A percentile compares a stretch with the other conserved stretches of the same genome.
Conservation (phyloP, 2,888 invertebrate species). For the Seira musarum region DNA sequence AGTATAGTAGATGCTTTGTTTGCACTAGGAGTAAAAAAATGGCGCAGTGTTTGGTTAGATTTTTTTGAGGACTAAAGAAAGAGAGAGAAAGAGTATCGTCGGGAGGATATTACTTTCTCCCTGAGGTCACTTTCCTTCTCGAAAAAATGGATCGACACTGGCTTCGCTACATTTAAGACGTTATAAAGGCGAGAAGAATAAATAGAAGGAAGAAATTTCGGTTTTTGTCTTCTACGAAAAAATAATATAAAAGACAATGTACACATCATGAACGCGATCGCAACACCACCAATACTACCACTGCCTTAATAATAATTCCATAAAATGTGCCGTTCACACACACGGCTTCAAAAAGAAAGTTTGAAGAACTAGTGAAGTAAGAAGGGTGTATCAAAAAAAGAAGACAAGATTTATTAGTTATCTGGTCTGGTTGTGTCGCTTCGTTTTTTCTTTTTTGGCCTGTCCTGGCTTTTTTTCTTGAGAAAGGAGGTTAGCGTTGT, state of each 20-base stretch:
- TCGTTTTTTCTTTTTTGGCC: conserved; percentile 17
- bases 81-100: not conserved
- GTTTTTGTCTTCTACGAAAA: not conserved
- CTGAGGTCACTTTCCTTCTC: not conserved
- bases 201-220: not conserved
- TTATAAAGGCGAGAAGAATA: not conserved
- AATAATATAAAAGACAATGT: not conserved
- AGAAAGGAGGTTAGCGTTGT: too few species aligned
- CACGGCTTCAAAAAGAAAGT: not conserved
- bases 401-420: conserved; percentile 50
- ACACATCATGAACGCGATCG: not conserved
- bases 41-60: not conserved
- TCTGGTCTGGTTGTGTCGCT: conserved; percentile 1
- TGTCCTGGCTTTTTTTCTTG: conserved; percentile 22
- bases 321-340: not conserved
- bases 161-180: not conserved
- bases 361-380: not conserved
- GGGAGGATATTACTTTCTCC: not conserved
- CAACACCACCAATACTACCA: not conserved
- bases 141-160: not conserved
- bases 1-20: not conserved
- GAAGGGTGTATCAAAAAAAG: conserved; percentile 21
- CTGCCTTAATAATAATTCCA: not conserved
- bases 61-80: not conserved
- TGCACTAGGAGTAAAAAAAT: not conserved